phyloP scores from a whole-genome alignment of 2,888 invertebrate genomes.

The Tenthredo mesomela region DNA sequence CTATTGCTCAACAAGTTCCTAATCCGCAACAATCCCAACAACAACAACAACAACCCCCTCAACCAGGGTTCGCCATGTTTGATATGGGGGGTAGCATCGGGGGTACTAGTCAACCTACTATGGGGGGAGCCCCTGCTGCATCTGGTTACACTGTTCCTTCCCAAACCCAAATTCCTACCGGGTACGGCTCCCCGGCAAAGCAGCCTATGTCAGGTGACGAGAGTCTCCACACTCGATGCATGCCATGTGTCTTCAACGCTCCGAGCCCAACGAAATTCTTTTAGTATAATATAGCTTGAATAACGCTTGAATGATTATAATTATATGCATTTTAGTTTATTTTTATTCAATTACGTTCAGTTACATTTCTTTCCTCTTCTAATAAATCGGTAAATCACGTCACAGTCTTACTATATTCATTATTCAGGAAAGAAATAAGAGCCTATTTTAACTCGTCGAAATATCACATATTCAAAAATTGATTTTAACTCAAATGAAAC shows the following conservation, averaged over 20 bases:
- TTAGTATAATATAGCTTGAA: constrained; percentile 30
- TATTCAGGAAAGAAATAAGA: background rate
- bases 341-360: constrained; percentile 42
- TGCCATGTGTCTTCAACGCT: constrained; percentile 59
- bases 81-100: constrained; percentile 66
- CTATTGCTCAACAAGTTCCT: constrained; percentile 65
- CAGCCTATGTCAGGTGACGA: constrained; percentile 79
- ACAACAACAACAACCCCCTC: constrained; percentile 49
- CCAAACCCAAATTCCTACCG: constrained; percentile 73
- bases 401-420: background rate
- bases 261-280: constrained; percentile 55
- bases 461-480: background rate
- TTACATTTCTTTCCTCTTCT: background rate
- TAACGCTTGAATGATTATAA: constrained; percentile 51
- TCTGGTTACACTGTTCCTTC: constrained; percentile 70
- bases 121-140: constrained; percentile 65
- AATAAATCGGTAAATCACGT: background rate
- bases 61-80: constrained; percentile 69
- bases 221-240: constrained; percentile 72
- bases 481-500: background rate
- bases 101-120: constrained; percentile 66
- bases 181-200: constrained; percentile 79
- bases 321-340: background rate
- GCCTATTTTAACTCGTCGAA: background rate
- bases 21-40: constrained; percentile 66